These are phyloP conservation scores for Scaptomyza cyrtandrae DNA, from an alignment of 2,888 invertebrate genomes.

Conservation along the genomic window DNA sequence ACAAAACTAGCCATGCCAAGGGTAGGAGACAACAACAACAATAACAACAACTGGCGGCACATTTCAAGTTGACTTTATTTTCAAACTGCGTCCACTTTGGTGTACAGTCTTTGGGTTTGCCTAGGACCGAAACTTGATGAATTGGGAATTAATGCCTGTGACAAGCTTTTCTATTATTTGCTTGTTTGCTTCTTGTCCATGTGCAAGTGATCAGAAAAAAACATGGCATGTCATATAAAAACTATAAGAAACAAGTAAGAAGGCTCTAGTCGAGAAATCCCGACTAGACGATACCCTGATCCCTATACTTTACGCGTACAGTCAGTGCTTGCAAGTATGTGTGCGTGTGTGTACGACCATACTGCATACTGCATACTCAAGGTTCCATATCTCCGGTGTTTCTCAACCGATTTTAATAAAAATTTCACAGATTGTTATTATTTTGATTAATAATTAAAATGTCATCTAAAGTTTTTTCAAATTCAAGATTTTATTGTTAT, in stretches of 20 bases:
- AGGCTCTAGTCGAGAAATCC: no score
- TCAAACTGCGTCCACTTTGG: constrained; percentile 57
- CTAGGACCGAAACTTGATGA: constrained; percentile 83
- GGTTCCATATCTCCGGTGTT: no score
- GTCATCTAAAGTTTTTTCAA: no score
- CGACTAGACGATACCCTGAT: no score
- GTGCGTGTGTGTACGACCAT: no score
- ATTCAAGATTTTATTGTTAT: no score
- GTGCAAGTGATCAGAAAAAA: neutral
- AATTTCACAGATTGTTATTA: no score
- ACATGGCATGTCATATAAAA: constrained; percentile 45
- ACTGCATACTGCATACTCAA: no score
- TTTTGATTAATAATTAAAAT: no score
- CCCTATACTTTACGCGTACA: no score
- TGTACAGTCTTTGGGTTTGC: constrained; percentile 36
- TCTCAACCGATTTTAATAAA: no score
- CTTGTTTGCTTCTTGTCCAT: constrained; percentile 17
- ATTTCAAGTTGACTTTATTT: constrained; percentile 81
- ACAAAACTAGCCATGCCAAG: constrained; percentile 58
- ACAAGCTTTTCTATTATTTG: constrained; percentile 74
- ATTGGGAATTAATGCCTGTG: constrained; percentile 84
- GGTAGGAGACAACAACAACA: constrained; percentile 62
- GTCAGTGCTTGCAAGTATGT: no score
- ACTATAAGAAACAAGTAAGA: constrained; percentile 31
- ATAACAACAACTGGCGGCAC: constrained; percentile 64